Evolutionary conservation across 2,797 vertebrate genomes (phyloP).

Genomic region (Rhadinocentrus ornatus): DNA sequence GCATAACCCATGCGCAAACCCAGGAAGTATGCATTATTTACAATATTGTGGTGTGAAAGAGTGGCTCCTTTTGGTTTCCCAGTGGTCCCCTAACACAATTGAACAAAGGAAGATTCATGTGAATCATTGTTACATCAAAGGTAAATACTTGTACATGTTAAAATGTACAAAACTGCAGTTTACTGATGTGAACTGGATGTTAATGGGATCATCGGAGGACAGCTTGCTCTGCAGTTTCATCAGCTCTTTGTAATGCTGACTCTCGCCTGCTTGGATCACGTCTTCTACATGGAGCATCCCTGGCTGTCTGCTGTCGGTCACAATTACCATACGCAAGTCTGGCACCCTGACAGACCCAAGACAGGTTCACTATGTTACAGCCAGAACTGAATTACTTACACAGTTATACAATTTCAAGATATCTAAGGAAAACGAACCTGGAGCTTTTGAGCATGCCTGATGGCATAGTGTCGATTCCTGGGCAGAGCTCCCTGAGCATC

Average conservation of each 20-base stretch:
- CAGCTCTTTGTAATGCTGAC: constrained; percentile 79
- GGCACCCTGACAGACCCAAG: constrained; percentile 82
- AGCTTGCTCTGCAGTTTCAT: constrained; percentile 81
- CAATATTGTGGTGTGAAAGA: constrained; percentile 79
- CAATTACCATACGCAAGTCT: constrained; percentile 86
- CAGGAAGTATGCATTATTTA: constrained; percentile 86
- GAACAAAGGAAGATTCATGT: neutral
- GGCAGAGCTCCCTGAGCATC: constrained; percentile 88
- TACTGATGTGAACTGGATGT: constrained; percentile 95
- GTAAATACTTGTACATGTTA: neutral
- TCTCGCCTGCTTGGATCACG: constrained; percentile 85
- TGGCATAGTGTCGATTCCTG: constrained; percentile 81
- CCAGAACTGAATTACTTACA: neutral
- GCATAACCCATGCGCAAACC: constrained; percentile 77
- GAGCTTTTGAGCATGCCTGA: constrained; percentile 83
- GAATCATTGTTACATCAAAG: neutral
- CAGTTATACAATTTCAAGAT: neutral
- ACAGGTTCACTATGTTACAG: constrained; percentile 24
- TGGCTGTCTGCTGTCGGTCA: constrained; percentile 82
- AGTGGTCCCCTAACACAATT: constrained; percentile 86
- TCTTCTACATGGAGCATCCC: constrained; percentile 87
- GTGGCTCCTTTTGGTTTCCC: constrained; percentile 90
- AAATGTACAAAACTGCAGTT: constrained; percentile 17
- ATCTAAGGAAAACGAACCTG: constrained; percentile 72
- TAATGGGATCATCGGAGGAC: constrained; percentile 87